phyloP scores from a whole-genome alignment of 37 sponge, comb jelly and placozoan species.

The Chondrilla cf. caribensis region DNA sequence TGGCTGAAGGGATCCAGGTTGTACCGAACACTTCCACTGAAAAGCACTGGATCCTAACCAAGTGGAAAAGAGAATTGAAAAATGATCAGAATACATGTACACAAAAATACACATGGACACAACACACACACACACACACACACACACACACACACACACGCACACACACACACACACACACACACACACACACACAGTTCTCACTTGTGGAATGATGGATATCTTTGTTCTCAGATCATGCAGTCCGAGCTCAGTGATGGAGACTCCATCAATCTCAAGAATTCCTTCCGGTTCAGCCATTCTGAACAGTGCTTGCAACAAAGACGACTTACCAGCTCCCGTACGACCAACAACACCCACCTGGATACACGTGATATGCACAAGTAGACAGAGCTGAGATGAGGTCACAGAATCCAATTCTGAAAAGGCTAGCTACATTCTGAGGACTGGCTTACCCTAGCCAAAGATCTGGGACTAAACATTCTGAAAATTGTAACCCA shows the following conservation, averaged over 20 bases:
- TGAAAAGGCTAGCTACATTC: too few relatives aligned
- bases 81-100: too few relatives aligned
- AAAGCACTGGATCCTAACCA: constrained; percentile 83
- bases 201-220: constrained; percentile 85
- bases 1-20: constrained; percentile 89
- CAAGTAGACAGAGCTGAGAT: too few relatives aligned
- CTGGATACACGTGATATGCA: constrained; percentile 9
- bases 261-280: constrained; percentile 75
- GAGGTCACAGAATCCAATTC: too few relatives aligned
- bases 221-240: constrained; percentile 69
- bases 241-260: constrained; percentile 59
- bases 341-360: constrained; percentile 94
- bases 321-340: constrained; percentile 94
- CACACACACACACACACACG: too few relatives aligned
- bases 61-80: too few relatives aligned
- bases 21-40: constrained; percentile 81
- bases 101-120: too few relatives aligned
- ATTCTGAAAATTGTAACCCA: too few relatives aligned
- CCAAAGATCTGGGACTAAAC: too few relatives aligned
- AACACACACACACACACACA: too few relatives aligned
- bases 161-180: too few relatives aligned
- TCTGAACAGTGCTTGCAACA: constrained; percentile 85
- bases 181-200: neutral
- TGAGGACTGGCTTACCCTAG: too few relatives aligned
- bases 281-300: constrained; percentile 70